Evolutionary conservation across 2,888 invertebrate species (phyloP).

Genomic region (Eurois occulta): DNA sequence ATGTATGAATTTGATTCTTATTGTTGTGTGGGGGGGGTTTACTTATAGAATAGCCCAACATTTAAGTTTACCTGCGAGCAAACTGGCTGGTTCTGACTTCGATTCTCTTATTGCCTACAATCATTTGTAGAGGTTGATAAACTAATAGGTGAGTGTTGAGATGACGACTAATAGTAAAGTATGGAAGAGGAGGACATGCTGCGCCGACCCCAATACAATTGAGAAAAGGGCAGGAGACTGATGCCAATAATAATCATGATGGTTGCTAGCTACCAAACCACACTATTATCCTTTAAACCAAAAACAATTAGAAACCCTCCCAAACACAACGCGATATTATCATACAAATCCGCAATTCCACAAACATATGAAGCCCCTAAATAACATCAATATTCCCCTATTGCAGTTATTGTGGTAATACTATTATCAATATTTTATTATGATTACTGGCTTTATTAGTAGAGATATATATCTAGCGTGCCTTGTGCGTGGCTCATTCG

Average conservation of each 20-base stretch:
- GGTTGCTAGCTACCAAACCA: neutral
- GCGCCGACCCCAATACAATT: neutral
- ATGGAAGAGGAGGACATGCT: neutral
- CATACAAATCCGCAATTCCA: neutral
- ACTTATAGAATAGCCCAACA: neutral
- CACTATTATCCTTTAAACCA: neutral
- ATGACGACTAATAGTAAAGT: neutral
- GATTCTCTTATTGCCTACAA: neutral
- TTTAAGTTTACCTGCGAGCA: neutral
- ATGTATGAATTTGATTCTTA: neutral
- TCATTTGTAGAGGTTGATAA: neutral
- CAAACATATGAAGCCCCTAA: neutral
- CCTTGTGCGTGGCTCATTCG: slow-evolving; percentile 38
- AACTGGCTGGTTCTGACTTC: too few relatives aligned
- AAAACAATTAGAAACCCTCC: neutral
- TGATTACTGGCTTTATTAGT: slow-evolving; percentile 58
- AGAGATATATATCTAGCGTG: slow-evolving; percentile 24
- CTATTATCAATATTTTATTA: slow-evolving; percentile 57
- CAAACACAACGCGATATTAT: neutral
- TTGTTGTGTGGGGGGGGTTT: neutral
- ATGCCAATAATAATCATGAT: neutral
- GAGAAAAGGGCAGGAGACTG: neutral
- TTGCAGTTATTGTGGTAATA: slow-evolving; percentile 23
- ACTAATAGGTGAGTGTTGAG: neutral
- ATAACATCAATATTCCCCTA: slow-evolving; percentile 12